A percentile compares a stretch with the other conserved stretches of the same genome.
These are phyloP conservation scores for Ostrea denselamellosa DNA, from an alignment of 1,140 invertebrate genomes.

Conservation along the genomic window DNA sequence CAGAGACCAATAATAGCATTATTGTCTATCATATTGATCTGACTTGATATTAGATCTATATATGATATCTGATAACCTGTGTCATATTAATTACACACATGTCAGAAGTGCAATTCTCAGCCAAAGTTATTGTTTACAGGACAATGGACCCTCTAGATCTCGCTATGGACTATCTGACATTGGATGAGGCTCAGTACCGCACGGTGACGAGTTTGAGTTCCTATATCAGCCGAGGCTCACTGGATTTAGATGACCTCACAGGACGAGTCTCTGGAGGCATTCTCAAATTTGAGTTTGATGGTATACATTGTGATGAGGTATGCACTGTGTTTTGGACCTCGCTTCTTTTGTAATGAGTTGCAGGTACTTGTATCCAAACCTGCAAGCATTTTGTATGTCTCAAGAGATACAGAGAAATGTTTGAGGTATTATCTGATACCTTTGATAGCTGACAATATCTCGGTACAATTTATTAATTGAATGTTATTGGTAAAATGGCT, in stretches of 20 bases:
- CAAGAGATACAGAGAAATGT: too few relatives aligned
- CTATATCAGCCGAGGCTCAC: not conserved
- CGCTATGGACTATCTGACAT: not conserved
- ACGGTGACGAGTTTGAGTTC: conserved; percentile 14
- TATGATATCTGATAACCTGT: not conserved
- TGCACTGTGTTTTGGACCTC: not conserved
- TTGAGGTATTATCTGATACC: too few relatives aligned
- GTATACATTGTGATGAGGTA: not conserved
- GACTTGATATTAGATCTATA: not conserved
- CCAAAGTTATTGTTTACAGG: not conserved
- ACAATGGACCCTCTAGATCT: not conserved
- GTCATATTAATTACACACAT: not conserved
- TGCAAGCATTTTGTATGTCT: too few relatives aligned
- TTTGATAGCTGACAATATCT: too few relatives aligned
- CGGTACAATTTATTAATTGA: too few relatives aligned
- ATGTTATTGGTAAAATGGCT: too few relatives aligned
- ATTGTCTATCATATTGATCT: not conserved
- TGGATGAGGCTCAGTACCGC: not conserved
- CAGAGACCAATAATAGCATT: too few relatives aligned
- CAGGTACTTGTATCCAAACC: too few relatives aligned
- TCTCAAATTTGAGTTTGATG: conserved; percentile 31
- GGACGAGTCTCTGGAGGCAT: conserved; percentile 1
- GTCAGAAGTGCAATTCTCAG: not conserved
- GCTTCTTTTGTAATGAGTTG: too few relatives aligned
- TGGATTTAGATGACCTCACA: not conserved